Conservation (phyloP, 1,140 invertebrate species). For the Sinella curviseta region DNA sequence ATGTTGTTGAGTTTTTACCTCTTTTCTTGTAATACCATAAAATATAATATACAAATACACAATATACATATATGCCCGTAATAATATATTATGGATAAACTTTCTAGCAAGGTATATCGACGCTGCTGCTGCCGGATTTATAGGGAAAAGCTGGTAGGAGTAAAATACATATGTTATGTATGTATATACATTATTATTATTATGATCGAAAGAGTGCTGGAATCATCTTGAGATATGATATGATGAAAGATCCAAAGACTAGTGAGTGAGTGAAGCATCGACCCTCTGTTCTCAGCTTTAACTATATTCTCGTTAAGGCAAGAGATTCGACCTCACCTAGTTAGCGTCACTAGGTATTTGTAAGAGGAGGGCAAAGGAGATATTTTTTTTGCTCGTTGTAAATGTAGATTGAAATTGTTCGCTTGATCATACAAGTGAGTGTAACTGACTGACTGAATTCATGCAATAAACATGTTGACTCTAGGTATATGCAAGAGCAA, state of each 20-base stretch:
- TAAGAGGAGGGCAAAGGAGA: background rate
- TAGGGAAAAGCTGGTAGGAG: background rate
- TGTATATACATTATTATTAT: background rate
- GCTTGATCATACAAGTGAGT: background rate
- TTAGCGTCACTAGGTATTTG: background rate
- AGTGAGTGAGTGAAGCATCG: background rate
- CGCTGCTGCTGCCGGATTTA: background rate
- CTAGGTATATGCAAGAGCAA: too few relatives aligned
- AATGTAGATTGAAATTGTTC: background rate
- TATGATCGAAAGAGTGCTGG: conserved; percentile 19
- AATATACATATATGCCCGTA: background rate
- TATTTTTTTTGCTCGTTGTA: background rate
- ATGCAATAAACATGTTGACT: background rate
- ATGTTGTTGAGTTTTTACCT: background rate
- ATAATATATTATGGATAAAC: background rate
- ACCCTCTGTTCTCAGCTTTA: conserved; percentile 3
- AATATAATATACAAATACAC: too few relatives aligned
- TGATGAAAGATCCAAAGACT: conserved; percentile 8
- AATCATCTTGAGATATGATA: conserved; percentile 24
- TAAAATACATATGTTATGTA: background rate
- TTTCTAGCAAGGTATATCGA: background rate
- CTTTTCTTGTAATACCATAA: background rate
- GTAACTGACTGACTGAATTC: background rate
- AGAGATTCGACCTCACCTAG: conserved; percentile 18
- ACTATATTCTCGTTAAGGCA: conserved; percentile 23